Evolutionary conservation across 2,113 vertebrate species (phyloP).

Genomic region (Epinephelus cyanopodus): DNA sequence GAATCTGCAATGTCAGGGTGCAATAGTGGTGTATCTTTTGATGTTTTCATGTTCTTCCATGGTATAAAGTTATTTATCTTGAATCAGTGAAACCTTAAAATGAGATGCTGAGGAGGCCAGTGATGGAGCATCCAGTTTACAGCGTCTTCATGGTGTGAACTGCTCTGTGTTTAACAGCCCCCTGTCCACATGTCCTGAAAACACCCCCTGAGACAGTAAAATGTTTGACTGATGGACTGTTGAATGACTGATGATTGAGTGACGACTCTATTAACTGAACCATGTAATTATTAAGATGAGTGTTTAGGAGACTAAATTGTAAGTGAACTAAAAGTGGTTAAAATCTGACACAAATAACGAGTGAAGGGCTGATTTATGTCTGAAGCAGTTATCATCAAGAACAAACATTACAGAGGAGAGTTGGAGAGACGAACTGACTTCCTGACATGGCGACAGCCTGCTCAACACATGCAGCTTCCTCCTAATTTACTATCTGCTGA

Average conservation of each 20-base stretch:
- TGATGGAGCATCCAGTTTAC: no score
- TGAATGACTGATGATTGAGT: not conserved
- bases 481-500: slow-evolving; percentile 71
- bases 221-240: not conserved
- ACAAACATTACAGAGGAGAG: not conserved
- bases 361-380: not conserved
- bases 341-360: not conserved
- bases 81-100: no score
- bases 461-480: slow-evolving; percentile 32
- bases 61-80: no score
- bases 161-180: not conserved
- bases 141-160: no score
- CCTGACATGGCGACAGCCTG: slow-evolving; percentile 38
- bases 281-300: not conserved
- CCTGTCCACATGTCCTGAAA: not conserved
- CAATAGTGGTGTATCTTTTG: no score
- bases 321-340: not conserved
- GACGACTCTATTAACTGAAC: not conserved
- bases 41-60: no score
- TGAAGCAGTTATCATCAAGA: not conserved
- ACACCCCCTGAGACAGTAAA: not conserved
- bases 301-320: not conserved
- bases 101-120: no score
- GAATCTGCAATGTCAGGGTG: no score
- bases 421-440: not conserved